Evolutionary conservation across 2,113 vertebrate genomes (phyloP).

Genomic region (Alectura lathami): DNA sequence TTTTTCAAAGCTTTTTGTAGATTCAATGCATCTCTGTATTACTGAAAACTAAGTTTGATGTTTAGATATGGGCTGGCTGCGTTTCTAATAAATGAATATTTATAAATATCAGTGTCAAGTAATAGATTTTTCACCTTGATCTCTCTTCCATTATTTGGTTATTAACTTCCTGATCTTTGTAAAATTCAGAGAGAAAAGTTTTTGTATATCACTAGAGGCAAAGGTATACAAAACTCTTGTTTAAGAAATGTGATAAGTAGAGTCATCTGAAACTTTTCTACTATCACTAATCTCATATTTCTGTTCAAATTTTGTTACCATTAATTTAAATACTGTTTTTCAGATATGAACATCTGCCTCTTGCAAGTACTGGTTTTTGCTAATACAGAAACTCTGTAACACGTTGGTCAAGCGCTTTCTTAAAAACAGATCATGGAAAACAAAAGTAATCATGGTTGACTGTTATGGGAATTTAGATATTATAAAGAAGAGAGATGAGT

Average conservation of each 20-base stretch:
- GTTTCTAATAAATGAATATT: neutral
- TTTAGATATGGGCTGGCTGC: neutral
- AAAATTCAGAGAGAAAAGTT: neutral
- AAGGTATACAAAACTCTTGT: neutral
- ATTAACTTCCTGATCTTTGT: neutral
- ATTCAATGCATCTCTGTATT: neutral
- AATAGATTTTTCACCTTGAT: neutral
- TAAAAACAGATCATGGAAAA: slow-evolving; percentile 35
- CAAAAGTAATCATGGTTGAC: slow-evolving; percentile 18
- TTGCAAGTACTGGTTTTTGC: neutral
- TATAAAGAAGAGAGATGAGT: neutral
- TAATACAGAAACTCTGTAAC: slow-evolving; percentile 41
- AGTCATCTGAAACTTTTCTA: neutral
- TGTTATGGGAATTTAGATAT: neutral
- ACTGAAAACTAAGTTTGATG: neutral
- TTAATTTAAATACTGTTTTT: slow-evolving; percentile 7
- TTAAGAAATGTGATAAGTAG: neutral
- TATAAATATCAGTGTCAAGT: neutral
- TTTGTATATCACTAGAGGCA: neutral
- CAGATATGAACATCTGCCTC: neutral
- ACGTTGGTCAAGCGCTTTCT: slow-evolving; percentile 3
- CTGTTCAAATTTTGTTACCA: neutral
- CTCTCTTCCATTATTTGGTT: neutral
- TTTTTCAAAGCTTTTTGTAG: neutral
- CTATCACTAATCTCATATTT: neutral